Base-by-base conservation (phyloP, 1,140 invertebrate species). In the Pachyrhynchus sulphureomaculatus region DNA sequence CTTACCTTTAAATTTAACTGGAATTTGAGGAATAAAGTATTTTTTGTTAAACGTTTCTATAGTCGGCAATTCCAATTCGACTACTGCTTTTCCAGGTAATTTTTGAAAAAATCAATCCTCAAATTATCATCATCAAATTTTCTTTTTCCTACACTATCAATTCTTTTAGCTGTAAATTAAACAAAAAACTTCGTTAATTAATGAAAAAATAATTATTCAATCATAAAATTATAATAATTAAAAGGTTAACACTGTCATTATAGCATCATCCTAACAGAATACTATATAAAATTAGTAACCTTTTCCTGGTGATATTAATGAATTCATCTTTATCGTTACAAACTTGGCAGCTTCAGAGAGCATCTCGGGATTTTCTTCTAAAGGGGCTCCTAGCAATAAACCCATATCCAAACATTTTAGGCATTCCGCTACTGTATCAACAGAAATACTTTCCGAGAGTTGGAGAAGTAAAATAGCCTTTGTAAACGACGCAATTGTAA, bases 391-490 rank as follows among this genome's bases (percentile, higher is more conserved):
- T 80, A 95, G 86, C 15, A 95, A 73, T 58, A 95, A 79, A 2
- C 91, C 92, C 80, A 87, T 85, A 77, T 96, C 93, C 74, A 90
- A 83, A 54, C 85, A 83, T 75, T 86, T 80, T 45, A 91, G 82
- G 32, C 84, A 81, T 65, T 84, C 75, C 66, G 80, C 72, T 9
- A 82, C 68, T 41, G 62, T 51, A 51, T 70, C 65, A 12, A 55
- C 26, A 32, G 60, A 21, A 26, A 58, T 17, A 51, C 44, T 57
- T 6, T 64, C 23, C 6, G 48, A 29, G 41, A n/a, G 33, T 62
- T 65, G 56, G 21, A 72, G 58, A 12, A 66, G 17, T 57, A 72
- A 59, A 17, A 72, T 24, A 10, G 60, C 42, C 62, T 75, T 78
- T 1, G 81, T 64, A 29, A 78, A 81, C 58, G 76, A 75, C 6